Percentiles rank a stretch among this genome's conserved stretches.
Evolutionary conservation across 2,888 invertebrate genomes (phyloP).

Genomic region (Megastigmus dorsalis): DNA sequence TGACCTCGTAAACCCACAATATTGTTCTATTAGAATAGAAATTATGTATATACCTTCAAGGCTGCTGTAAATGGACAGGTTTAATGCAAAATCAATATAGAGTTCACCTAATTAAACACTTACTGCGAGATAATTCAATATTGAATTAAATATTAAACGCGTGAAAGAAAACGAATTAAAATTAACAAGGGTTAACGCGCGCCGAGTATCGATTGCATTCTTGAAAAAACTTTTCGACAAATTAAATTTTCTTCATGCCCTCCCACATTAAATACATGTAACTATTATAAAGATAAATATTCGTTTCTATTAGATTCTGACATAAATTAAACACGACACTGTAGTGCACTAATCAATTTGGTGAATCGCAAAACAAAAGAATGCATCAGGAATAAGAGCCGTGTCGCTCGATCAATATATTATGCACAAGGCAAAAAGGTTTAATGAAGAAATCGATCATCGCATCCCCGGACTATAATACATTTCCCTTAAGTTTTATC

Average conservation of each 20-base stretch:
- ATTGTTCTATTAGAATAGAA: background rate
- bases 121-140: background rate
- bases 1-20: background rate
- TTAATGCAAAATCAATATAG: conserved; percentile 6
- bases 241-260: too few species aligned
- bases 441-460: conserved; percentile 29
- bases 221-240: too few species aligned
- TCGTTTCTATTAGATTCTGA: too few species aligned
- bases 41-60: conserved; percentile 12
- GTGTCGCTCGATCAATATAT: background rate
- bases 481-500: background rate
- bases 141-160: background rate
- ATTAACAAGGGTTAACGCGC: background rate
- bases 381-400: too few species aligned
- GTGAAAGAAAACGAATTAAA: too few species aligned
- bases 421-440: background rate
- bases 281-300: too few species aligned
- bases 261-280: too few species aligned
- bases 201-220: background rate
- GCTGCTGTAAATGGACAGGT: background rate
- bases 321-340: too few species aligned
- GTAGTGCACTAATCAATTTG: too few species aligned
- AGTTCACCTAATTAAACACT: background rate
- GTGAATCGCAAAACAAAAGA: too few species aligned
- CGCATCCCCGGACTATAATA: background rate